Base-by-base conservation (phyloP, 2,113 vertebrate genomes). In the Aviceda subcristata region DNA sequence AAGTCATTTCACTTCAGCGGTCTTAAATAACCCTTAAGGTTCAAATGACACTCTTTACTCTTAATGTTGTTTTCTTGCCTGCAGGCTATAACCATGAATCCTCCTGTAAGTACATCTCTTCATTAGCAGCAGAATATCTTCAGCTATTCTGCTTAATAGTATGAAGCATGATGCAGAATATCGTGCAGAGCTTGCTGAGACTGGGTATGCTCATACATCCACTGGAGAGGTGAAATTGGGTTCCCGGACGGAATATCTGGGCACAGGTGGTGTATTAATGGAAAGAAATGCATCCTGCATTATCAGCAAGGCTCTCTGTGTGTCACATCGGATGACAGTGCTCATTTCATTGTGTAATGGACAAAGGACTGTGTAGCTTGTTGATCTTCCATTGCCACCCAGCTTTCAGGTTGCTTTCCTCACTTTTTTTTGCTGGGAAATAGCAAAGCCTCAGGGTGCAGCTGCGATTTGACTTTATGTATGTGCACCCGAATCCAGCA, bases 61-160 rank as follows among this genome's bases (percentile, higher is more conserved):
- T 75, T 84, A 76, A 90, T 57, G 60, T 51, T 91, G 56, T 86
- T 88, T 93, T 90, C 69, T 68, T 94, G 46, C 66, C 69, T 95
- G 69, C 60, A 82, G 53, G 45, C 78, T 79, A 64, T 89, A 94
- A 94, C 74, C 46, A 83, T 86, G 75, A 86, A 92, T 93, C 73
- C 41, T 94, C 14, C 39, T 38, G 11, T 77, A 94, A 62, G 39
- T 69, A 78, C 10, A 55, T 71, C 46, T 68, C 39, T 90, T 79
- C 39, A 72, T 90, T 86, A 88, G 15, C 36, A 69, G 24, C n/a
- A 63, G 48, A 86, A 32, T 79, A 72, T 63, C 27, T 86, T 82
- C 57, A 6, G 1, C 39, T 83, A 39, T 68, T 77, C 62, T 88
- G 53, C 34, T 29, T 64, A 92, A 76, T 6, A 15, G 14, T 30